Base-by-base conservation (phyloP, 2,113 vertebrate species). In the Ivindomyrus marchei region DNA sequence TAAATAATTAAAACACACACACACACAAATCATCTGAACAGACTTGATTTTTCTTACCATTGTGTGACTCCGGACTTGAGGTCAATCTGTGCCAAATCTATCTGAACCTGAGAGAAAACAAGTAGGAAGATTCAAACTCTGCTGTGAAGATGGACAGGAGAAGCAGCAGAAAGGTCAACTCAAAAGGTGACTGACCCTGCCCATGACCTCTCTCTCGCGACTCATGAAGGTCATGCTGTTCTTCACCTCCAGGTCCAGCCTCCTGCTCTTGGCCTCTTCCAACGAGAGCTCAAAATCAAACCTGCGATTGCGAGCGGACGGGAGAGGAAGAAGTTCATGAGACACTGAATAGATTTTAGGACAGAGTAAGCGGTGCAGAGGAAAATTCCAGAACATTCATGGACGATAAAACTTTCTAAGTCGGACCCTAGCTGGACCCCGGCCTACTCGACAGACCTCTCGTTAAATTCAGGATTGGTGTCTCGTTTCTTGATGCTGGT, bases 151-250 rank as follows among this genome's bases (percentile, higher is more conserved):
- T 10, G 24, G 46, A 2, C 17, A 27, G 50, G n/a, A 56, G 3
- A 50, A 52, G 36, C 1, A 36, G 6, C 50, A 87, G 52, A 11
- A 46, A 24, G 11, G 13, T 3, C 31, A 87, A 15, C 9, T n/a
- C 49, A 19, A 87, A 19, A 19, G 89, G 24, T 90, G 19, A 92
- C 94, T 91, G 66, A 98, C 98, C 97, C 98, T 97, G 89, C 97
- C 98, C 88, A 98, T 94, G 83, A 96, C 88, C 70, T 98, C 96
- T 52, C 95, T 95, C 56, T 96, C 97, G 53, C 96, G 94, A 3
- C 96, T 96, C 95, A 98, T 96, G 94, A 99, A 98, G 3, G 97
- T 97, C 4, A 95, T 92, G 0, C 93, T 96, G 89, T 98, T 97
- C 93, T 98, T 98, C 91, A 99, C 97, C 0, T 96, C 95, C 1